These are phyloP conservation scores for Laothoe populi DNA, from an alignment of 2,888 invertebrate genomes.

Conservation along the genomic window DNA sequence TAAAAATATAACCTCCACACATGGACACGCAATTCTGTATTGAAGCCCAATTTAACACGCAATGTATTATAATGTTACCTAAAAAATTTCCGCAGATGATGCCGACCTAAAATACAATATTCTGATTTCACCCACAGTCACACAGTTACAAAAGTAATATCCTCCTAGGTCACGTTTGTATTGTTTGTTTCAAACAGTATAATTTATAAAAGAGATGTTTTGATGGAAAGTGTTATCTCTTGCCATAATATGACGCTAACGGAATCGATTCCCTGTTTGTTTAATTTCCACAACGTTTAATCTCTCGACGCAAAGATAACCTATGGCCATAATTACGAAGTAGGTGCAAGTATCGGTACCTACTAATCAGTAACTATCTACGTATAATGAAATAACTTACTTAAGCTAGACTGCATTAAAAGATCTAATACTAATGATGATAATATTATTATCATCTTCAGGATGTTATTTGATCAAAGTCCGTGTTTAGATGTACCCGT, in stretches of 20 bases:
- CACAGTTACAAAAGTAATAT: no score
- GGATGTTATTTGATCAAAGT: not conserved
- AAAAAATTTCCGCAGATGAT: no score
- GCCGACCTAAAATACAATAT: no score
- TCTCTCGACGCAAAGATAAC: constrained; percentile 3
- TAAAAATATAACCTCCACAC: no score
- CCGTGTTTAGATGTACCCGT: not conserved
- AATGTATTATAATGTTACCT: no score
- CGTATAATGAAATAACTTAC: not conserved
- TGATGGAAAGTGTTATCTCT: not conserved
- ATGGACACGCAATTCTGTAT: no score
- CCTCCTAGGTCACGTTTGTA: no score
- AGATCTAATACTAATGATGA: not conserved
- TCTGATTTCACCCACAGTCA: no score
- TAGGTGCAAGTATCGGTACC: constrained; percentile 7
- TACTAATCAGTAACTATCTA: not conserved
- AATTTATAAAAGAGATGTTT: not conserved
- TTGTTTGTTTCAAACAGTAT: no score
- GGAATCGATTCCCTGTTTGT: constrained; percentile 7
- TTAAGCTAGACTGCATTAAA: no score
- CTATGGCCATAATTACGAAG: constrained; percentile 2
- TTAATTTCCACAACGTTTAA: constrained; percentile 29
- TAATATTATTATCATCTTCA: not conserved
- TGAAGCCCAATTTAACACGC: no score
- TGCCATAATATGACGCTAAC: not conserved